A percentile compares a stretch with the other conserved stretches of the same genome.
phyloP scores from a whole-genome alignment of 2,797 vertebrate genomes.

The Dendrocincla fuliginosa region DNA sequence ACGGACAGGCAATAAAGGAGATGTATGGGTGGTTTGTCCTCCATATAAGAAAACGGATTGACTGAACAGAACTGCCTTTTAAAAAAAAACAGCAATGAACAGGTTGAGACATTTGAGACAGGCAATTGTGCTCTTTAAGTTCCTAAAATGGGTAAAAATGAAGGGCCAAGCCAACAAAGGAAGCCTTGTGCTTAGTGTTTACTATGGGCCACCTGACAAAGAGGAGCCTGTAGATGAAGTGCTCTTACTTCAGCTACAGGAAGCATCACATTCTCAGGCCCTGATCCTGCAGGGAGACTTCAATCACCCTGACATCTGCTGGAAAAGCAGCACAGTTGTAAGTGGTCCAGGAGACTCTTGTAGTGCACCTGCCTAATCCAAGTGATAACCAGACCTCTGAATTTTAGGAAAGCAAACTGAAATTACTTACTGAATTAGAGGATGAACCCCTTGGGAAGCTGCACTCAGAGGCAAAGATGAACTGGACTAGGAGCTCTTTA shows the following conservation, averaged over 20 bases:
- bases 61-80: not conserved
- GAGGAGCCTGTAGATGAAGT: not conserved
- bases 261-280: not conserved
- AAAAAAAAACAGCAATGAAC: accelerated
- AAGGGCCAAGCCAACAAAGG: not conserved
- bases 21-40: accelerated
- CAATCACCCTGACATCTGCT: not conserved
- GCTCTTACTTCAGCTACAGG: not conserved
- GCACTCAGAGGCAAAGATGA: not conserved
- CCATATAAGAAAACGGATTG: not conserved
- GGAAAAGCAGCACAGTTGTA: not conserved
- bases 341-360: not conserved
- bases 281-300: not conserved
- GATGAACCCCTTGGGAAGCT: not conserved
- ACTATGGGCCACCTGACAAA: not conserved
- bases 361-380: not conserved
- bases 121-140: not conserved
- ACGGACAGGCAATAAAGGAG: not conserved
- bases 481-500: not conserved
- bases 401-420: not conserved
- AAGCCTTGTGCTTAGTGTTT: not conserved
- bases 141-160: not conserved
- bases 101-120: not conserved
- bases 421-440: not conserved
- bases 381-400: not conserved